Base-by-base conservation (phyloP, 2,113 vertebrate species). In the Scolopax mira region DNA sequence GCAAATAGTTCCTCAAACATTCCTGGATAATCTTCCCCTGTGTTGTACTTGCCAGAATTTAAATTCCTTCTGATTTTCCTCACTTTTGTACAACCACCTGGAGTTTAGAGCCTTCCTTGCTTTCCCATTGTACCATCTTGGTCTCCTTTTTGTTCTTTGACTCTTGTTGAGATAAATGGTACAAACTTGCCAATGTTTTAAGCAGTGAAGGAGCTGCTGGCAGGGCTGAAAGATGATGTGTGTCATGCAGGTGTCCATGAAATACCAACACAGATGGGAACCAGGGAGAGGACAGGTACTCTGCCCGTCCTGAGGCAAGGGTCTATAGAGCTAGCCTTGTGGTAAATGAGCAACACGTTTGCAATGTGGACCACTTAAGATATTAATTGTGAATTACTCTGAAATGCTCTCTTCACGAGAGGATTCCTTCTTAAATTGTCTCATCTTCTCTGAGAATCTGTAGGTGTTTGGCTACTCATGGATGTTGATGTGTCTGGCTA, bases 231-330 rank as follows among this genome's bases (percentile, higher is more conserved):
- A 55, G 21, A 27, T 49, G 21, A 13, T 16, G 23, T 9, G 5
- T 25, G 5, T 77, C 0, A 0, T 4, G 27, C 1, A 3, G 6
- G 6, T 37, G 27, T 60, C 12, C 15, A 7, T 60, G 23, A 71
- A 90, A 61, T 79, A 41, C 21, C 39, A 62, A 55, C 7, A 8
- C 13, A 60, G 27, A 23, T 10, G 37, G 39, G 52, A 33, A 11
- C 11, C 0, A 1, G 18, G 9, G 46, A 70, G 31, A 77, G 35
- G 18, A 54, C 1, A 6, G 17, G 11, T 12, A 44, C 22, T 31
- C 33, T 42, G 4, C 37, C 12, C 28, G 7, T 30, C 27, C 51
- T 69, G 52, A 82, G n/a, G 30, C 16, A 66, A 55, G 18, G 9
- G 48, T 24, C 33, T 2, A 0, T 18, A 46, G 27, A 51, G 3